phyloP scores from a whole-genome alignment of 2,888 invertebrate species.

The Iselma pallidipennis region DNA sequence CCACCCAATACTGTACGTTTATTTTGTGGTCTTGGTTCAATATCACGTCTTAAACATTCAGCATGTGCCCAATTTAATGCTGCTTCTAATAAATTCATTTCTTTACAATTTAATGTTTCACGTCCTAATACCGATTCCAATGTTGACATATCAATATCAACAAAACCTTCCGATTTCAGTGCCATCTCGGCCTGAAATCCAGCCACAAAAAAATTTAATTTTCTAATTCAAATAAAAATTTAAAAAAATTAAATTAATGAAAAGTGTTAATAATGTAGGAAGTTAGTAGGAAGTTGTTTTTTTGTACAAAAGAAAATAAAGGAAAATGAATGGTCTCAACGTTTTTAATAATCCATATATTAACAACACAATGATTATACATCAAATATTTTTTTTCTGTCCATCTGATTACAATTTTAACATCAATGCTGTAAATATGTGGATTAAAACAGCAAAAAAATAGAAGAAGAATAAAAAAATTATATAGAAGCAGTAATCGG shows the following conservation, averaged over 20 bases:
- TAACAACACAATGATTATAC: slow-evolving; percentile 48
- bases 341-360: slow-evolving; percentile 53
- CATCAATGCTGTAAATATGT: slow-evolving; percentile 52
- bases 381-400: too few species aligned
- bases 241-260: too few species aligned
- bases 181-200: slow-evolving; percentile 88
- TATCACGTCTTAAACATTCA: slow-evolving; percentile 82
- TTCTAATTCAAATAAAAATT: neutral
- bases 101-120: slow-evolving; percentile 94
- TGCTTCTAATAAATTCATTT: slow-evolving; percentile 88
- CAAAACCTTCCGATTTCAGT: slow-evolving; percentile 92
- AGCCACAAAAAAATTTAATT: neutral
- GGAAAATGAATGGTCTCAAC: slow-evolving; percentile 17
- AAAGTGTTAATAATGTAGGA: too few species aligned
- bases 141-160: slow-evolving; percentile 93
- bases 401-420: slow-evolving; percentile 31
- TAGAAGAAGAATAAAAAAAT: slow-evolving; percentile 28
- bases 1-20: slow-evolving; percentile 74
- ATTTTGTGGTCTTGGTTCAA: slow-evolving; percentile 81
- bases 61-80: slow-evolving; percentile 92
- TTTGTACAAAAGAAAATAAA: too few species aligned
- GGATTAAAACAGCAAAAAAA: slow-evolving; percentile 42
- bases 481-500: slow-evolving; percentile 23
- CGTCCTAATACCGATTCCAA: slow-evolving; percentile 88
- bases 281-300: neutral